Percentiles rank a stretch among this genome's conserved stretches.
Conservation (phyloP, 2,113 vertebrate genomes). For the Conger conger region DNA sequence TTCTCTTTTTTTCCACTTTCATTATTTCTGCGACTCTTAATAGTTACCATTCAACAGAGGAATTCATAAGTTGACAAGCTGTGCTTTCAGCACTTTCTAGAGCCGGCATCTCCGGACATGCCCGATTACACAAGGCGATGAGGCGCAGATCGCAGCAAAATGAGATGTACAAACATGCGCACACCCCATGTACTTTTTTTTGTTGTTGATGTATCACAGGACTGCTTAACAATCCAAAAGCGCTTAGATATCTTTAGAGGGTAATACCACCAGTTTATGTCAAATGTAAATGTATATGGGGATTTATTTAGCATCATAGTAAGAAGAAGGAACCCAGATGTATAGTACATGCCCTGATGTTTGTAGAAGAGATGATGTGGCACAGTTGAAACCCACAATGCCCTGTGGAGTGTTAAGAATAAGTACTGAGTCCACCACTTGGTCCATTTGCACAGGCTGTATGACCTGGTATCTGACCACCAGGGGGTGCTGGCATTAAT, state of each 20-base stretch:
- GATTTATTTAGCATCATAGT: not conserved
- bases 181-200: not conserved
- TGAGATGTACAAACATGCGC: not conserved
- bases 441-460: not conserved
- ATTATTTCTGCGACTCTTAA: conserved; percentile 44
- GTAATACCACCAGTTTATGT: not conserved
- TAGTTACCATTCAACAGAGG: conserved; percentile 9
- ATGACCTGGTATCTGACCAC: not conserved
- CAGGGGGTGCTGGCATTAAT: conserved; percentile 17
- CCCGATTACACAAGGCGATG: conserved; percentile 1
- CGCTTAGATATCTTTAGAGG: not conserved
- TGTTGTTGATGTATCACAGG: not conserved
- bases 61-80: conserved; percentile 15
- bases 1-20: conserved; percentile 48
- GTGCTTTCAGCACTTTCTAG: conserved; percentile 21
- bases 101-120: conserved; percentile 18
- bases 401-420: not conserved
- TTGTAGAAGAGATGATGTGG: too few species aligned
- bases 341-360: not conserved
- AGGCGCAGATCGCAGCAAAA: conserved; percentile 10
- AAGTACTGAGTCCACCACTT: not conserved
- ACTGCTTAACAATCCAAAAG: not conserved
- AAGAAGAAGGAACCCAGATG: not conserved
- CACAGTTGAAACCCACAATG: not conserved
- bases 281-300: too few species aligned